Evolutionary conservation across 2,797 vertebrate genomes (phyloP), one percentile per base, ranked within the genome.

Genomic region (Sciaenops ocellatus): DNA sequence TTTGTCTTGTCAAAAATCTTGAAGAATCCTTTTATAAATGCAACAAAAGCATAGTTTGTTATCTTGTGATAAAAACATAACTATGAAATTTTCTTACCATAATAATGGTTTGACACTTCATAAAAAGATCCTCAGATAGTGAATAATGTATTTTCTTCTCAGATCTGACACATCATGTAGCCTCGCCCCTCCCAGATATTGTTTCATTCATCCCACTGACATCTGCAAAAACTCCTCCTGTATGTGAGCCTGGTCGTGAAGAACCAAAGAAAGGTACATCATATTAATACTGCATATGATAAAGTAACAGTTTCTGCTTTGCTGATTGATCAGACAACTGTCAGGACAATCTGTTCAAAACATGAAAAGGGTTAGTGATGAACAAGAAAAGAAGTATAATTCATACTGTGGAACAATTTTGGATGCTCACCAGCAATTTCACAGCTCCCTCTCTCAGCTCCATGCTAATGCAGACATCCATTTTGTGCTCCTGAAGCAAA

Each of bases 201-300:
- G 94, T 95, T 69, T 93, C 95, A 73, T 90, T 94, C 66, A 95
- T 94, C 79, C 86, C 91, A 78, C 94, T 95, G 51, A 92, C 89
- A 30, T 77, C 94, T 55, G 80, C 93, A 77, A 96, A 92, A 90
- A 93, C 79, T 68, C 85, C n/a, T 64, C 67, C 67, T 42, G 26
- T 74, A 63, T 17, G 15, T 62, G 68, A 90, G 1, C 69, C 90
- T 81, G 87, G 92, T 6, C 90, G 90, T 5, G 96, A 96, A 57
- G 95, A 96, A 87, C 92, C 94, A 56, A 96, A 97, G 90, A 96
- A 89, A 96, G 98, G 98, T 99, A 96, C 13, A 20, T 55, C 18
- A 46, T 62, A 46, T 41, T 56, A 64, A n/a, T 22, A 18, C 17
- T 65, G 44, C 5, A 61, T 34, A 46, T 44, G n/a, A 18, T 67